A percentile compares a stretch with the other conserved stretches of the same genome.
Evolutionary conservation across 2,888 invertebrate genomes (phyloP).

Genomic region (Scrobipalpa atriplicella): DNA sequence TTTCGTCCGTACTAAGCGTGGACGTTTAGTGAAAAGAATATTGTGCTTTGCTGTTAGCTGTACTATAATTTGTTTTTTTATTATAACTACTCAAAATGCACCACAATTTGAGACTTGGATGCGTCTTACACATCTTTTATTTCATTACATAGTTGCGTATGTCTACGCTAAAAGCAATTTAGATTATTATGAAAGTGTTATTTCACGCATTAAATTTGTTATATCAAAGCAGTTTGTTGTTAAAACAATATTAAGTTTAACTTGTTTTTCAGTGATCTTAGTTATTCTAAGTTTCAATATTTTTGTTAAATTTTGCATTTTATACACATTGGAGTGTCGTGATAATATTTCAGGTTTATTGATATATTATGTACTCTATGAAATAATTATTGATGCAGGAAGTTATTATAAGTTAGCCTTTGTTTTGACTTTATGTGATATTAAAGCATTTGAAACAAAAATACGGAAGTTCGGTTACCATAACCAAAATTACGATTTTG

Average conservation of each 20-base stretch:
- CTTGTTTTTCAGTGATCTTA: neutral
- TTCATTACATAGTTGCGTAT: neutral
- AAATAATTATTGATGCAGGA: neutral
- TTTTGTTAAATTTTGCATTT: neutral
- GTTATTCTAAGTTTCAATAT: neutral
- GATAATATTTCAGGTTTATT: neutral
- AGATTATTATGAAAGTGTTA: neutral
- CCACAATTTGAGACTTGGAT: neutral
- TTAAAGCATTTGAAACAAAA: conserved; percentile 5
- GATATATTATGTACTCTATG: neutral
- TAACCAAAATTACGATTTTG: neutral
- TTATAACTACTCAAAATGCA: neutral
- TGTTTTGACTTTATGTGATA: neutral
- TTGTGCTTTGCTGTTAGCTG: neutral
- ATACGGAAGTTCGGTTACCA: neutral
- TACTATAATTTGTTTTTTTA: neutral
- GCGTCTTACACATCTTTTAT: neutral
- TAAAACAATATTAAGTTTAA: neutral
- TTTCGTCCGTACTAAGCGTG: neutral
- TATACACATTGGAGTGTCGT: neutral
- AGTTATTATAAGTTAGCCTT: neutral
- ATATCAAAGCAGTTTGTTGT: neutral
- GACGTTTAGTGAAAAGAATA: neutral
- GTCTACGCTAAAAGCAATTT: neutral
- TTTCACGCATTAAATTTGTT: neutral